Conservation (phyloP, 2,797 vertebrate species). For the Carapus acus region DNA sequence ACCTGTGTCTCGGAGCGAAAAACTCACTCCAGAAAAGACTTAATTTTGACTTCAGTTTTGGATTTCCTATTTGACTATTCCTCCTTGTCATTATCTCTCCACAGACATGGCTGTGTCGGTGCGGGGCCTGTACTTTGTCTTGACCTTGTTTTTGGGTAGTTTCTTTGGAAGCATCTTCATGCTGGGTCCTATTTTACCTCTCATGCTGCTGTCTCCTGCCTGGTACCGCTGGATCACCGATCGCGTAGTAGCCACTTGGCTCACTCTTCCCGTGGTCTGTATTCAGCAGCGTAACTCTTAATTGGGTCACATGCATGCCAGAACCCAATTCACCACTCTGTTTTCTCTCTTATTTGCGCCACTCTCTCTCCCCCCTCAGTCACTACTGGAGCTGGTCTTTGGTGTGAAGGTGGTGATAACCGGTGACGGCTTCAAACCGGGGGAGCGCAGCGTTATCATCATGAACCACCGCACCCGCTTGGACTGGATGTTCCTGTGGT, state of each 20-base stretch:
- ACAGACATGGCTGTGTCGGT: constrained; percentile 79
- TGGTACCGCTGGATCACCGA: constrained; percentile 98
- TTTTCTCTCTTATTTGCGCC: constrained; percentile 24
- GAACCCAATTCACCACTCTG: constrained; percentile 15
- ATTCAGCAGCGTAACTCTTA: constrained; percentile 11
- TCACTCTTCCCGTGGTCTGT: constrained; percentile 95
- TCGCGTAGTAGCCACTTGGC: constrained; percentile 90
- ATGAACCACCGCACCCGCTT: constrained; percentile 98
- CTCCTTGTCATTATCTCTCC: constrained; percentile 14
- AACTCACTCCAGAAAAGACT: constrained; percentile 8
- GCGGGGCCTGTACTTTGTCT: constrained; percentile 88
- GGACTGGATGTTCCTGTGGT: constrained; percentile 99
- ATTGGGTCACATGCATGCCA: too few species aligned
- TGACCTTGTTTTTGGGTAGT: constrained; percentile 87
- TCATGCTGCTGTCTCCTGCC: constrained; percentile 87
- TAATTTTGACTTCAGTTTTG: too few species aligned
- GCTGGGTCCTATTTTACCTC: constrained; percentile 86
- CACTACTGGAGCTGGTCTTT: constrained; percentile 91
- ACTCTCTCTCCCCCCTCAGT: constrained; percentile 63
- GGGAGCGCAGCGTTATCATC: constrained; percentile 95
- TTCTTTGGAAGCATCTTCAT: constrained; percentile 96
- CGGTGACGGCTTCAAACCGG: constrained; percentile 93
- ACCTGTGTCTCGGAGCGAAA: constrained; percentile 7
- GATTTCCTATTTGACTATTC: not conserved
- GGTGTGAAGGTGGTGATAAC: constrained; percentile 95